phyloP scores from a whole-genome alignment of 2,797 vertebrate species.

The Eulemur rubriventer region DNA sequence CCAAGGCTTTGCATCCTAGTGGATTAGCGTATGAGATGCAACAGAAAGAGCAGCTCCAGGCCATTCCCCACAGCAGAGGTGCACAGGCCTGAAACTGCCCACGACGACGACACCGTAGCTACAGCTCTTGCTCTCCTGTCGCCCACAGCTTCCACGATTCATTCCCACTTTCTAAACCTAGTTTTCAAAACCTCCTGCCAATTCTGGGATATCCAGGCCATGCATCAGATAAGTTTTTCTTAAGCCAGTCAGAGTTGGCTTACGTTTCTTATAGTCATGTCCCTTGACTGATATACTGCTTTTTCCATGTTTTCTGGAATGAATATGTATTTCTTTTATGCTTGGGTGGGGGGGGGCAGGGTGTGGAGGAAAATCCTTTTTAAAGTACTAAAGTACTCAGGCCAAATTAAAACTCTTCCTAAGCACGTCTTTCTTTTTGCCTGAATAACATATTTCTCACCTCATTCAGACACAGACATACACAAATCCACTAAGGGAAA shows the following conservation, averaged over 20 bases:
- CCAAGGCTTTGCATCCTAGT: neutral
- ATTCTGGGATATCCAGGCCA: neutral
- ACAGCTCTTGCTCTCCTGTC: fast-evolving
- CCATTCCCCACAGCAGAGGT: neutral
- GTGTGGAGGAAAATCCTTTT: conserved; percentile 30
- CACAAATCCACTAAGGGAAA: conserved; percentile 21
- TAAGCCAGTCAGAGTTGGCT: conserved; percentile 7
- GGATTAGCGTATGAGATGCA: neutral
- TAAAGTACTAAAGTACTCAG: neutral
- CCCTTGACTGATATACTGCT: neutral
- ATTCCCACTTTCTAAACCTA: conserved; percentile 26
- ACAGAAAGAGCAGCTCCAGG: neutral
- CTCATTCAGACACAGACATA: conserved; percentile 65
- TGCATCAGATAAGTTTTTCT: neutral
- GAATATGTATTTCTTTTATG: conserved; percentile 29
- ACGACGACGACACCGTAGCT: fast-evolving
- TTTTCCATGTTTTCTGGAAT: conserved; percentile 59
- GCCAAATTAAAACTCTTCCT: conserved; percentile 63
- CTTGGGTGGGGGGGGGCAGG: neutral
- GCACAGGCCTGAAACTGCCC: neutral
- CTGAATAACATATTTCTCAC: conserved; percentile 71
- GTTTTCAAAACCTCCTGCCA: conserved; percentile 40
- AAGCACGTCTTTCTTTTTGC: conserved; percentile 62
- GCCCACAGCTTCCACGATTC: neutral
- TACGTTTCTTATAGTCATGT: neutral